These are phyloP conservation scores for Muschampia plurimacula DNA, from an alignment of 2,888 invertebrate species.

Conservation along the genomic window DNA sequence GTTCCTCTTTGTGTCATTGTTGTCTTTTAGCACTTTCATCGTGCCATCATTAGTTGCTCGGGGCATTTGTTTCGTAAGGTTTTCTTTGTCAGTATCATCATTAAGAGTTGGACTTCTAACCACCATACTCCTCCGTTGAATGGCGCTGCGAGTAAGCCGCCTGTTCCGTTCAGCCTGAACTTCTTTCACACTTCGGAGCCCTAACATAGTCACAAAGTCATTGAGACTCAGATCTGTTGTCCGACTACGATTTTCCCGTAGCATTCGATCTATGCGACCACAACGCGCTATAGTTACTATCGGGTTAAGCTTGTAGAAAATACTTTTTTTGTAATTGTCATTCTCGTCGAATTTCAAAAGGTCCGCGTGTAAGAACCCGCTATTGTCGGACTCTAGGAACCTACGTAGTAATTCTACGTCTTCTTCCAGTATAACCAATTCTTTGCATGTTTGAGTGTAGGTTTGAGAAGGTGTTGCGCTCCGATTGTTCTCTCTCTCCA, in stretches of 20 bases:
- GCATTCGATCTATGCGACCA: conserved; percentile 44
- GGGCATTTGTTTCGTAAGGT: neutral
- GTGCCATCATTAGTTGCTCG: neutral
- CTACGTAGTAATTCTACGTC: conserved; percentile 53
- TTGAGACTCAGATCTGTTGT: conserved; percentile 32
- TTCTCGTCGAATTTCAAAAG: conserved; percentile 55
- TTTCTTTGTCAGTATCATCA: conserved; percentile 22
- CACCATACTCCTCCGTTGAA: neutral
- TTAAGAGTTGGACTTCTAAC: neutral
- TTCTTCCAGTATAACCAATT: conserved; percentile 55
- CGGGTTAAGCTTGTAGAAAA: conserved; percentile 65
- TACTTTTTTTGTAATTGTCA: conserved; percentile 50
- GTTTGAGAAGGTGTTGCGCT: neutral
- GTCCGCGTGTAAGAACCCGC: conserved; percentile 50
- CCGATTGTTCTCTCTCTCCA: neutral
- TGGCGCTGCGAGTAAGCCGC: neutral
- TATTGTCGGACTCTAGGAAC: conserved; percentile 48
- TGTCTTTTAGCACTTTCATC: neutral
- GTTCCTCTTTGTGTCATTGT: neutral
- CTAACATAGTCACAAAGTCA: conserved; percentile 56
- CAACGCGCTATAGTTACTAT: conserved; percentile 57
- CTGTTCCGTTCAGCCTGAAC: neutral
- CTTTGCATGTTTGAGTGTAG: conserved; percentile 45
- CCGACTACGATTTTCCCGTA: conserved; percentile 16
- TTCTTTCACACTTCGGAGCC: conserved; percentile 51